Evolutionary conservation across 1,140 invertebrate genomes (phyloP), one percentile per base, ranked within the genome.

Genomic region (Melanaphis sacchari): DNA sequence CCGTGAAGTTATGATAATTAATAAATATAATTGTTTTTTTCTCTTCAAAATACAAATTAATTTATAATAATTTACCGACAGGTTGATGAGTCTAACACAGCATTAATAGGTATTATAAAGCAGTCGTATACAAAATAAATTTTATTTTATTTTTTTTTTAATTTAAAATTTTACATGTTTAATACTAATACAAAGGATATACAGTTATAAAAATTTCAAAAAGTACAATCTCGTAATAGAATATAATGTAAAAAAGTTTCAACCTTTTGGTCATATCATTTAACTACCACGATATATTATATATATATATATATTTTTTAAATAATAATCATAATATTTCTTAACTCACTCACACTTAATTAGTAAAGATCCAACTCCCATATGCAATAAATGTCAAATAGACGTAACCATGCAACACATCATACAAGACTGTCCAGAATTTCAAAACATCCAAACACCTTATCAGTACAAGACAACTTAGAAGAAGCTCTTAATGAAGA

Each of bases 161-260:
- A 31, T 76, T n/a, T 76, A 18, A n/a, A n/a, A 76, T 76, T 36
- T 76, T 18, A 76, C n/a, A 76, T 76, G n/a, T 31, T n/a, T 59
- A n/a, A 26, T 66, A 66, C 11, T 66, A 4, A 59, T n/a, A n/a
- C 31, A n/a, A 76, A 0, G n/a, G 15, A 18, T 24, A 26, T 40
- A 41, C 15, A 84, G 82, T 41, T 31, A 24, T 40, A 2, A 41
- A 84, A 41, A 26, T 4, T 84, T 84, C 40, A 31, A 41, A 76
- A 8, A 15, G 84, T 85, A 40, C 84, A 43, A 43, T 85, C 22
- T n/a, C 18, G 43, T 88, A 46, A 88, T 88, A 88, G 85, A 88
- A 88, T 88, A 46, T 88, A 49, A 88, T 46, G 85, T 21, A n/a
- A n/a, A 88, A 88, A 88, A 88, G 85, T 88, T 88, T 88, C 31